phyloP scores from a whole-genome alignment of 2,888 invertebrate species.

The Callimorpha dominula region DNA sequence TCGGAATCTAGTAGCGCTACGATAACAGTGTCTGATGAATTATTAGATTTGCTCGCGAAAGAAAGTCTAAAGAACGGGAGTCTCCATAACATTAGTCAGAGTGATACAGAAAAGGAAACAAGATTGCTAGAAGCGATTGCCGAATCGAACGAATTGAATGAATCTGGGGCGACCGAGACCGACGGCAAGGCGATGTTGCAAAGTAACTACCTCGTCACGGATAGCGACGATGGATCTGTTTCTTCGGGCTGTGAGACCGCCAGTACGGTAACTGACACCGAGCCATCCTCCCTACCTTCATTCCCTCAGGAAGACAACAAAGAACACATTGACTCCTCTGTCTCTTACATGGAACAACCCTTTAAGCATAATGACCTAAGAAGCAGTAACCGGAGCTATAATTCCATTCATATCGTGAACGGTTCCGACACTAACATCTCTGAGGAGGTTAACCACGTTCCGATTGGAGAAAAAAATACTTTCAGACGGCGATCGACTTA shows the following conservation, averaged over 20 bases:
- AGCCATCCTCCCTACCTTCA: constrained; percentile 82
- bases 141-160: constrained; percentile 72
- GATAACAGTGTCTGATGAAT: constrained; percentile 65
- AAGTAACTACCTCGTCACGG: constrained; percentile 87
- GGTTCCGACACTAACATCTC: constrained; percentile 41
- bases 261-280: constrained; percentile 89
- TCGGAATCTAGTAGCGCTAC: constrained; percentile 63
- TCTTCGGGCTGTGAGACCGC: constrained; percentile 94
- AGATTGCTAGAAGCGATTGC: constrained; percentile 71
- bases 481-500: constrained; percentile 80
- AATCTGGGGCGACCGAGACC: constrained; percentile 58
- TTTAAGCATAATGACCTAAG: constrained; percentile 59
- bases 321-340: constrained; percentile 75
- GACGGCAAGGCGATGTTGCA: constrained; percentile 69
- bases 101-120: constrained; percentile 61
- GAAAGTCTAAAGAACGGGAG: constrained; percentile 64
- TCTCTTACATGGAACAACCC: constrained; percentile 57
- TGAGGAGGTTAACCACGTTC: constrained; percentile 79
- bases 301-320: constrained; percentile 77
- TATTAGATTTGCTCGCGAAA: constrained; percentile 69
- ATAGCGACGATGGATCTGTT: constrained; percentile 91
- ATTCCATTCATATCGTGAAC: constrained; percentile 56
- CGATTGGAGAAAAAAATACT: constrained; percentile 81
- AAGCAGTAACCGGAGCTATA: constrained; percentile 60
- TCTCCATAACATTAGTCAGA: constrained; percentile 70